These are phyloP conservation scores for Alexandromys fortis DNA, from an alignment of 2,113 vertebrate genomes.

Conservation along the genomic window DNA sequence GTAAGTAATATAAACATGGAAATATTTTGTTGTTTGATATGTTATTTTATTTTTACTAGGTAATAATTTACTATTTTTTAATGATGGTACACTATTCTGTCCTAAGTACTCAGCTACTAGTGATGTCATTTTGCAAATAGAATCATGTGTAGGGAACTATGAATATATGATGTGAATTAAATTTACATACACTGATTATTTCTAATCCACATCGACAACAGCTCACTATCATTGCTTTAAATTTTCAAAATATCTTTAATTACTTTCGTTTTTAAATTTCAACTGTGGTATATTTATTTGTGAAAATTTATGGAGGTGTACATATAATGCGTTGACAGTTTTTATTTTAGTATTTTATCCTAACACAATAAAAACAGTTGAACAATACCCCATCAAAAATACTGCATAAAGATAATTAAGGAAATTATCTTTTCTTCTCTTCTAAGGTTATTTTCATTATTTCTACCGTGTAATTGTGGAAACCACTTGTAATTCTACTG, in stretches of 20 bases:
- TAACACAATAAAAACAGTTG: too few species aligned
- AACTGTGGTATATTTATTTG: background rate
- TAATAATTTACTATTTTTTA: background rate
- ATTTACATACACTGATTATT: background rate
- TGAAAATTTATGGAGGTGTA: background rate
- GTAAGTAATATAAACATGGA: background rate
- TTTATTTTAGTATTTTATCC: background rate
- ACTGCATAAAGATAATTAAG: background rate
- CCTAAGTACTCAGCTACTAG: background rate
- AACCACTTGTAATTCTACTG: background rate
- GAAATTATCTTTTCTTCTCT: background rate
- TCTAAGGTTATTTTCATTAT: background rate
- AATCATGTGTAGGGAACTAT: background rate
- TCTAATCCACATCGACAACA: background rate
- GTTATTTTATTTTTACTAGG: background rate
- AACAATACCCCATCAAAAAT: too few species aligned
- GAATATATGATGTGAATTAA: background rate
- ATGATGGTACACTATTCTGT: background rate
- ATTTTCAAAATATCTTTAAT: background rate
- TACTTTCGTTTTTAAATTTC: background rate
- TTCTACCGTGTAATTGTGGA: background rate
- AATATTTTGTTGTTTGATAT: background rate
- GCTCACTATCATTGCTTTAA: background rate
- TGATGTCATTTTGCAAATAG: background rate
- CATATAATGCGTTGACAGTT: background rate